These are phyloP conservation scores for Anthopleura sola DNA, from an alignment of 64 coral and sea anemone species.

Conservation along the genomic window DNA sequence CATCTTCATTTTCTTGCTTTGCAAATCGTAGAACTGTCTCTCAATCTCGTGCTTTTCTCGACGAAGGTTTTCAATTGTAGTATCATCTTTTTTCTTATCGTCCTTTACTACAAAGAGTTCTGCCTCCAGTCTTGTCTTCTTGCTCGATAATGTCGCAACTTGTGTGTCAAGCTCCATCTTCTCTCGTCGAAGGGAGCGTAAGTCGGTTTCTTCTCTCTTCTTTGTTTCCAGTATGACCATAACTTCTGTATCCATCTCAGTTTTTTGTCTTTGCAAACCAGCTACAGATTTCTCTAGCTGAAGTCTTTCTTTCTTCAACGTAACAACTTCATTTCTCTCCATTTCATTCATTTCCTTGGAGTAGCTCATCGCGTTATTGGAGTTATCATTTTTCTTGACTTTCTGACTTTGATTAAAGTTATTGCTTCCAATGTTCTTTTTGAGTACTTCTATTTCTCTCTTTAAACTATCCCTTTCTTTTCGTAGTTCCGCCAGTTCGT, in stretches of 20 bases:
- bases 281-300: slow-evolving; percentile 59
- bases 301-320: slow-evolving; percentile 43
- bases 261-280: slow-evolving; percentile 42
- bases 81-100: slow-evolving; percentile 56
- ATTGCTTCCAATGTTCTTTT: slow-evolving; percentile 5
- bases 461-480: slow-evolving; percentile 67
- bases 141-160: slow-evolving; percentile 49
- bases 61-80: slow-evolving; percentile 48
- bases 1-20: slow-evolving; percentile 46
- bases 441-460: slow-evolving; percentile 35
- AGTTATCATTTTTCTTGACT: neutral
- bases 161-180: slow-evolving; percentile 64
- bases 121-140: slow-evolving; percentile 72
- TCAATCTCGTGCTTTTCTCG: slow-evolving; percentile 72
- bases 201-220: slow-evolving; percentile 49
- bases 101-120: slow-evolving; percentile 56
- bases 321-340: slow-evolving; percentile 47
- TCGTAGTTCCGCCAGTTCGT: slow-evolving; percentile 33
- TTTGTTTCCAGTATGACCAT: slow-evolving; percentile 35
- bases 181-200: slow-evolving; percentile 42
- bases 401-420: neutral
- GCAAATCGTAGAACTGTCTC: slow-evolving; percentile 52
- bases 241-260: slow-evolving; percentile 64
- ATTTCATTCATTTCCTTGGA: slow-evolving; percentile 32
- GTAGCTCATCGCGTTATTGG: neutral